Conservation (phyloP, 2,888 invertebrate species). For the Callimorpha dominula region DNA sequence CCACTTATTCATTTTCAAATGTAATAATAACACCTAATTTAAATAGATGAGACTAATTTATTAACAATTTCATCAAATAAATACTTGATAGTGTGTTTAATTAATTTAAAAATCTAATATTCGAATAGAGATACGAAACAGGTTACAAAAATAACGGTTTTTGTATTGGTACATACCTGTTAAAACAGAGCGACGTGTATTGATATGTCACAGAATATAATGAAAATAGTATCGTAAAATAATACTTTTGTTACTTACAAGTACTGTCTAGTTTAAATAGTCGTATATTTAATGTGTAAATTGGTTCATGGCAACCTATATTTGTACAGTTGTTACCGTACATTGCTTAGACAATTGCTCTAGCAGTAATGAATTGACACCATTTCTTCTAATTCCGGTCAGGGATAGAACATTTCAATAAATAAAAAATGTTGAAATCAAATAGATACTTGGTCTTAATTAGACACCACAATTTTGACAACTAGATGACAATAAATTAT, state of each 20-base stretch:
- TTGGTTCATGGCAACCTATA: slow-evolving; percentile 74
- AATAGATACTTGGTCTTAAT: slow-evolving; percentile 27
- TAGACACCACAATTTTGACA: slow-evolving; percentile 19
- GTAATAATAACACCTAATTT: slow-evolving; percentile 7
- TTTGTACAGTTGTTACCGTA: slow-evolving; percentile 73
- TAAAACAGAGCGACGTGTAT: neutral
- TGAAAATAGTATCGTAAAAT: slow-evolving; percentile 16
- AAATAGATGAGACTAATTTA: slow-evolving; percentile 10
- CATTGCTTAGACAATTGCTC: slow-evolving; percentile 67
- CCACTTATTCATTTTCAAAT: neutral
- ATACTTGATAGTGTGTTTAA: slow-evolving; percentile 13
- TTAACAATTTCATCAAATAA: slow-evolving; percentile 5
- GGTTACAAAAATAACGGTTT: slow-evolving; percentile 14
- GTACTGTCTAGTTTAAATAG: slow-evolving; percentile 59
- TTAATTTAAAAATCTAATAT: slow-evolving; percentile 17
- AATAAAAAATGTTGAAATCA: slow-evolving; percentile 49
- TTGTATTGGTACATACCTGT: neutral
- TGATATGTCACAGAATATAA: slow-evolving; percentile 5
- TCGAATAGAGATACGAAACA: slow-evolving; percentile 11
- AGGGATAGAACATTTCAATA: slow-evolving; percentile 63
- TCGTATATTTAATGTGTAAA: slow-evolving; percentile 70
- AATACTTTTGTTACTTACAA: slow-evolving; percentile 34
- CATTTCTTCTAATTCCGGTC: slow-evolving; percentile 72
- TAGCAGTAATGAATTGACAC: slow-evolving; percentile 71
- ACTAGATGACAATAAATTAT: slow-evolving; percentile 10